A percentile compares a stretch with the other conserved stretches of the same genome.
Conservation (phyloP, 2,113 vertebrate genomes). For the Cairina moschata region DNA sequence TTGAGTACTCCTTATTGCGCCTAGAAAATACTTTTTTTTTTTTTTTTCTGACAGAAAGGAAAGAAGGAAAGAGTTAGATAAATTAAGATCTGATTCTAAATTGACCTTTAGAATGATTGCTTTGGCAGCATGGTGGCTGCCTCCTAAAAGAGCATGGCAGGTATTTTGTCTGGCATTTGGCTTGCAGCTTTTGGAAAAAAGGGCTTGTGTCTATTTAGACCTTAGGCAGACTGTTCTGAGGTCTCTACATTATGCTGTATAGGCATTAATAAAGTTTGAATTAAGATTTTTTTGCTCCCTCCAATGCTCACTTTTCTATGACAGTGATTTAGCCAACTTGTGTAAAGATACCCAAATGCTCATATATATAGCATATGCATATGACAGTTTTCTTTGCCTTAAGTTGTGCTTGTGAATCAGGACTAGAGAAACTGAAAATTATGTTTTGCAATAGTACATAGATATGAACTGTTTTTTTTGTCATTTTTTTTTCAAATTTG, state of each 20-base stretch:
- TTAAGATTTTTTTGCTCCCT: neutral
- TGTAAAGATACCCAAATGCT: neutral
- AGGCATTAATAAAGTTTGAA: neutral
- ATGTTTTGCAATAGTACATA: neutral
- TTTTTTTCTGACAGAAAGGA: neutral
- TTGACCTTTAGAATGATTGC: neutral
- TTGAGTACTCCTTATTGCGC: neutral
- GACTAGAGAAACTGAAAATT: neutral
- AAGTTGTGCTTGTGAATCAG: neutral
- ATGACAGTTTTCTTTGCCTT: neutral
- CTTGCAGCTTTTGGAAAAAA: neutral
- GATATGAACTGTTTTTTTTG: neutral
- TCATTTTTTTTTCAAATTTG: neutral
- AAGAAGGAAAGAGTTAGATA: neutral
- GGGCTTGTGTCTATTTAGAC: neutral
- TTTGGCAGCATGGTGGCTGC: neutral
- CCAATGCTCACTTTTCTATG: neutral
- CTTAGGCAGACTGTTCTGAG: neutral
- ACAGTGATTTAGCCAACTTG: neutral
- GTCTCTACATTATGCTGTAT: neutral
- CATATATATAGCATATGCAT: neutral
- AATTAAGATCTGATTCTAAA: neutral
- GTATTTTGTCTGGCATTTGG: neutral
- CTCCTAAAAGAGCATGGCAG: neutral
- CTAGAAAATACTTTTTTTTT: neutral